These are phyloP conservation scores for Lepidochitona cinerea DNA, from an alignment of 2,888 invertebrate genomes.

Conservation along the genomic window DNA sequence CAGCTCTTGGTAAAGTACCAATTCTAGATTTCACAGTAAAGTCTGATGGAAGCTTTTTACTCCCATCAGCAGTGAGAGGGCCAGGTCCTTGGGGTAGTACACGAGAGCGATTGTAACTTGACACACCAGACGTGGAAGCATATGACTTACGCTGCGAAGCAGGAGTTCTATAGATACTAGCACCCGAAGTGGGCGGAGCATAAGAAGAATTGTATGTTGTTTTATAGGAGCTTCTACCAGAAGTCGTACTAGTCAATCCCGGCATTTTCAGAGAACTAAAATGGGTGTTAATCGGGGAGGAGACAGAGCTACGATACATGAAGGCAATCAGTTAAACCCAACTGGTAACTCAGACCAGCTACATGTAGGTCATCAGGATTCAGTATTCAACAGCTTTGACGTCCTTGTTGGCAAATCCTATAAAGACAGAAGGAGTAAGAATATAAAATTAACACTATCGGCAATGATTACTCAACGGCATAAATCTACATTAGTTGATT, in stretches of 20 bases:
- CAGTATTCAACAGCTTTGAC: too few species aligned
- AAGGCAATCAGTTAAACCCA: too few species aligned
- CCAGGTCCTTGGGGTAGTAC: conserved; percentile 52
- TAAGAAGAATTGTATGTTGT: background rate
- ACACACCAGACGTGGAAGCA: background rate
- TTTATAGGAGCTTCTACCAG: background rate
- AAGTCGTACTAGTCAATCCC: background rate
- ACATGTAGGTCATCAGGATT: too few species aligned
- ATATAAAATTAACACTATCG: too few species aligned
- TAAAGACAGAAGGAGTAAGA: too few species aligned
- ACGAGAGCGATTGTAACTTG: conserved; percentile 14
- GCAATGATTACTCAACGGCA: too few species aligned
- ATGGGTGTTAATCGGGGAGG: background rate
- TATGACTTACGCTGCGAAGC: background rate
- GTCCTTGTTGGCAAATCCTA: too few species aligned
- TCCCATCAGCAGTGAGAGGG: conserved; percentile 47
- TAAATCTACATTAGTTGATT: too few species aligned
- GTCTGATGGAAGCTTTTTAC: conserved; percentile 22
- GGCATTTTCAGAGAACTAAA: background rate
- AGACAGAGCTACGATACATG: background rate
- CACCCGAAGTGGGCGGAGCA: background rate
- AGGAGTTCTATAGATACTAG: background rate
- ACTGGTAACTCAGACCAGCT: too few species aligned
- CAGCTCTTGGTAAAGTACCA: background rate
- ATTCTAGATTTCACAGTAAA: conserved; percentile 14